Evolutionary conservation across 2,797 vertebrate genomes (phyloP).

Genomic region (Clarias laeviceps): DNA sequence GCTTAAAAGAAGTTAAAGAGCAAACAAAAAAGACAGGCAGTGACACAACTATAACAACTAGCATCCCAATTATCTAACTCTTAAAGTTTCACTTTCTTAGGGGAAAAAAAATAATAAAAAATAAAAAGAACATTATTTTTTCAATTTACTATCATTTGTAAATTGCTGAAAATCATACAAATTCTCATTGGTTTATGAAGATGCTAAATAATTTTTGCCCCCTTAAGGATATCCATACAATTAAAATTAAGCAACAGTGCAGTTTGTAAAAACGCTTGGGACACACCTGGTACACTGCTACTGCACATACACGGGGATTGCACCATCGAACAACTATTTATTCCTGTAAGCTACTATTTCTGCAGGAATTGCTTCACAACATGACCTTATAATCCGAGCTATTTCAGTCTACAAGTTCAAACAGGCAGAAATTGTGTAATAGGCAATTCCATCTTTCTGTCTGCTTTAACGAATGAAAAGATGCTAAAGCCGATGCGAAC

Average conservation of each 20-base stretch:
- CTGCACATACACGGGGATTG: background rate
- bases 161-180: too few relatives aligned
- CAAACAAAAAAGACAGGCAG: background rate
- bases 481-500: background rate
- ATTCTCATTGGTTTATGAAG: background rate
- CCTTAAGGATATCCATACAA: background rate
- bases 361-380: constrained; percentile 3
- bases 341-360: constrained; percentile 1
- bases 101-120: background rate
- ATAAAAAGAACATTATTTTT: background rate
- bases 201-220: too few relatives aligned
- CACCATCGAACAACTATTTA: background rate
- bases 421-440: background rate
- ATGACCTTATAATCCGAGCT: background rate
- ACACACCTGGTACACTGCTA: background rate
- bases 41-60: background rate
- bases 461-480: background rate
- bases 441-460: background rate
- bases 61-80: background rate
- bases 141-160: too few relatives aligned
- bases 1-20: background rate
- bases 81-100: background rate
- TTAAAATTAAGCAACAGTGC: background rate
- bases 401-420: constrained; percentile 22
- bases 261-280: background rate